phyloP scores from a whole-genome alignment of 1,140 invertebrate genomes.

The Nomia melanderi region DNA sequence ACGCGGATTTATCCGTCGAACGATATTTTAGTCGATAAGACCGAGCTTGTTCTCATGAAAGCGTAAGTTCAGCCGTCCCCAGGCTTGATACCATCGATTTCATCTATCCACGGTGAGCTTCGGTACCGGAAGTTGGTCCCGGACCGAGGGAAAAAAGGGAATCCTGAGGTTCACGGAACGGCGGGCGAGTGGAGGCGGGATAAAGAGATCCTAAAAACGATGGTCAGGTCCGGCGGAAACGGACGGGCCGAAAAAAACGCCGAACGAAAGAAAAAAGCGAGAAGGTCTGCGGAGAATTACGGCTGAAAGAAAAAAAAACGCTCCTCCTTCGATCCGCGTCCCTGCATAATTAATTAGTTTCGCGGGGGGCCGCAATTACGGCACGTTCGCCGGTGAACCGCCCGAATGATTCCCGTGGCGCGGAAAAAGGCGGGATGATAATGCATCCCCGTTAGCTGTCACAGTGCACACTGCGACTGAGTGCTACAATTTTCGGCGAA shows the following conservation, averaged over 20 bases:
- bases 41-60: neutral
- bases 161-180: neutral
- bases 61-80: conserved; percentile 21
- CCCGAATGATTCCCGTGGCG: conserved; percentile 37
- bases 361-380: conserved; percentile 55
- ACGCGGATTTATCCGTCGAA: neutral
- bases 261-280: conserved; percentile 8
- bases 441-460: neutral
- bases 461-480: too few species aligned
- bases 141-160: conserved; percentile 6
- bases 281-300: conserved; percentile 15
- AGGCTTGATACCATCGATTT: conserved; percentile 30
- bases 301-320: conserved; percentile 15
- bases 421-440: conserved; percentile 12
- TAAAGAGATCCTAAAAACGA: conserved; percentile 26
- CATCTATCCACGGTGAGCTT: conserved; percentile 45
- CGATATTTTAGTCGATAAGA: neutral
- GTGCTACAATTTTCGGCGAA: too few species aligned
- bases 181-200: neutral
- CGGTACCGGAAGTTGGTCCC: conserved; percentile 38
- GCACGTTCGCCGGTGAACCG: conserved; percentile 49
- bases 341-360: conserved; percentile 66
- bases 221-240: conserved; percentile 29
- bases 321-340: conserved; percentile 39
- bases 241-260: conserved; percentile 20